These are phyloP conservation scores for Bolinopsis microptera DNA, from an alignment of 37 sponge, comb jelly and placozoan genomes.

Conservation along the genomic window DNA sequence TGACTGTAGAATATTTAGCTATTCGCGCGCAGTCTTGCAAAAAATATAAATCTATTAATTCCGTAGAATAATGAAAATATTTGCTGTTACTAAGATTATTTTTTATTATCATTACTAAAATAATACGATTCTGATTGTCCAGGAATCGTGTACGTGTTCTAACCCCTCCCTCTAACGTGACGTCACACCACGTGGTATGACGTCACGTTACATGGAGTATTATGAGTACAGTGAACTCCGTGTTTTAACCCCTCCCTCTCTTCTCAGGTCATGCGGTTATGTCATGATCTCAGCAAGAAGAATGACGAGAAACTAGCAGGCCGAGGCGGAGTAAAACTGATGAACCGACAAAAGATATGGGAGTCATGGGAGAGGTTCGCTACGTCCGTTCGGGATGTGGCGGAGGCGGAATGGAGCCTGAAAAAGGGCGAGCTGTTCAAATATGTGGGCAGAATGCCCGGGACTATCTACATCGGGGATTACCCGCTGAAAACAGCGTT, in stretches of 20 bases:
- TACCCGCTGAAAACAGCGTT: slow-evolving; percentile 29
- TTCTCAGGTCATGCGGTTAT: not conserved
- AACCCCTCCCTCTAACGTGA: too few species aligned
- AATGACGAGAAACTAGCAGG: not conserved
- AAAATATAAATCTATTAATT: too few species aligned
- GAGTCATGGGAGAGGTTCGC: slow-evolving; percentile 22
- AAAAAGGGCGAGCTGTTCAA: not conserved
- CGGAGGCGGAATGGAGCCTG: slow-evolving; percentile 13
- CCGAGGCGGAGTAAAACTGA: not conserved
- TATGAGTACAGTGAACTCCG: too few species aligned
- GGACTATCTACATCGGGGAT: not conserved
- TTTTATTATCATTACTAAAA: too few species aligned
- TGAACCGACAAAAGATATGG: slow-evolving; percentile 35
- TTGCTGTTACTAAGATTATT: too few species aligned
- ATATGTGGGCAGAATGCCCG: not conserved
- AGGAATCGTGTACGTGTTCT: too few species aligned
- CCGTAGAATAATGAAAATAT: too few species aligned
- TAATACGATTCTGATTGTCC: too few species aligned
- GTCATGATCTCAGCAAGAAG: not conserved
- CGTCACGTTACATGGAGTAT: too few species aligned
- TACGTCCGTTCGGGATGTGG: slow-evolving; percentile 13
- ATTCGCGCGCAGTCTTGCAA: too few species aligned
- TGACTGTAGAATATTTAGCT: too few species aligned
- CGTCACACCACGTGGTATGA: too few species aligned
- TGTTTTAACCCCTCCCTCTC: not conserved